Evolutionary conservation across 2,888 invertebrate species (phyloP).

Genomic region (Margaritifera margaritifera): DNA sequence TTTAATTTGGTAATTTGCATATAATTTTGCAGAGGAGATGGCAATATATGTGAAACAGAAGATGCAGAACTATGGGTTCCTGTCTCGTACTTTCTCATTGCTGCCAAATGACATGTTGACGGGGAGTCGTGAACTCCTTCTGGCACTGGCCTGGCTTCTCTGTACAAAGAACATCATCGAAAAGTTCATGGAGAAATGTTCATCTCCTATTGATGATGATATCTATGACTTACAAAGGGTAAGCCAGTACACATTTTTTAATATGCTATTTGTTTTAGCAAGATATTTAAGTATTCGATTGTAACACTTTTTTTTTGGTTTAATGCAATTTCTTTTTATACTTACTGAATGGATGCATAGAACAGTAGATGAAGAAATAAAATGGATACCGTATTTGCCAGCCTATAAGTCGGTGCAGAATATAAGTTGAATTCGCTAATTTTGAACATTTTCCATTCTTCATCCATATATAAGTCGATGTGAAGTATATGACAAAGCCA

Average conservation of each 20-base stretch:
- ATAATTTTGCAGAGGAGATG: conserved; percentile 55
- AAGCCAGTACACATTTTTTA: conserved; percentile 4
- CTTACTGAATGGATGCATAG: too few species aligned
- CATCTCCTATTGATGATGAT: conserved; percentile 50
- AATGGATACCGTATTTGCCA: too few species aligned
- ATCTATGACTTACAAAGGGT: conserved; percentile 21
- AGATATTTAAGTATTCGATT: too few species aligned
- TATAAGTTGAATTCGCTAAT: too few species aligned
- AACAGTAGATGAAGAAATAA: too few species aligned
- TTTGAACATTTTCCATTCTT: too few species aligned
- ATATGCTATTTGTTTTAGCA: conserved; percentile 11
- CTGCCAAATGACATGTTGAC: conserved; percentile 58
- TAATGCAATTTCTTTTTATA: too few species aligned
- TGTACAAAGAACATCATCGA: conserved; percentile 62
- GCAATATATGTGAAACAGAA: conserved; percentile 65
- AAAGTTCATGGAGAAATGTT: conserved; percentile 58
- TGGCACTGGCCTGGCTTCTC: conserved; percentile 69
- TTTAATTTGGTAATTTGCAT: conserved; percentile 1
- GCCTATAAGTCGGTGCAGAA: too few species aligned
- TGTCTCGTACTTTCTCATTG: conserved; percentile 54
- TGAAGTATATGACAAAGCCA: too few species aligned
- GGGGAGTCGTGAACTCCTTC: conserved; percentile 67
- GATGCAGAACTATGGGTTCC: conserved; percentile 62
- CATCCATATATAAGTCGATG: too few species aligned
- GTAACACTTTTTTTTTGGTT: too few species aligned